A percentile compares a stretch with the other conserved stretches of the same genome.
Conservation (phyloP, 2,888 invertebrate genomes). For the Helobdella robusta region DNA sequence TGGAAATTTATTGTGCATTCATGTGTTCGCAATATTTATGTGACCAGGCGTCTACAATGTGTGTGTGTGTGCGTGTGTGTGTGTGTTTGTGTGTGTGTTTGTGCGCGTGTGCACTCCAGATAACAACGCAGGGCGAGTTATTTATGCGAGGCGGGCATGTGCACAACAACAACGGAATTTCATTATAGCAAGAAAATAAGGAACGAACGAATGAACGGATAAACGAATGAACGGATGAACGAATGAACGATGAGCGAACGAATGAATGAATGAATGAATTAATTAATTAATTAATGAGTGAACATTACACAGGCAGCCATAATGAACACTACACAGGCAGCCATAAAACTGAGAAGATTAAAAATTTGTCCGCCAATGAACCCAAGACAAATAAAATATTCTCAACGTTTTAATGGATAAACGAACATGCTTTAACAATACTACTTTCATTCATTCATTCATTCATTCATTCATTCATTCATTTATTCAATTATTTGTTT, state of each 20-base stretch:
- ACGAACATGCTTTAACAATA: no score
- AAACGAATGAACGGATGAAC: neutral
- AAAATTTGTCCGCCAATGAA: no score
- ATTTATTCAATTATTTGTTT: no score
- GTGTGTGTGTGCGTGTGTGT: neutral
- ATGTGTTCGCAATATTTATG: neutral
- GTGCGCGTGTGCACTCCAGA: neutral
- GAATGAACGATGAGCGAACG: neutral
- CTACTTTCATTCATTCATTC: no score
- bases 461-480: no score
- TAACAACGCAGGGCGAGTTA: neutral
- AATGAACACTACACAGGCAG: no score
- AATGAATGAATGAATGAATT: neutral
- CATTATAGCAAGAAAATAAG: neutral
- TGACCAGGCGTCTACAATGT: neutral
- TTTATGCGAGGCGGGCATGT: neutral
- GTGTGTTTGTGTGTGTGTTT: constrained; percentile 9
- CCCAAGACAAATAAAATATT: no score
- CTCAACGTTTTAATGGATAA: no score
- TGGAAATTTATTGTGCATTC: no score
- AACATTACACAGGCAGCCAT: neutral
- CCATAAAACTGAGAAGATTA: no score
- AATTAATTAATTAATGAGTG: neutral
- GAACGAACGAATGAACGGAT: neutral
- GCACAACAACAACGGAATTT: constrained; percentile 3